Conservation (phyloP, 2,797 vertebrate species). For the Anabas testudineus region DNA sequence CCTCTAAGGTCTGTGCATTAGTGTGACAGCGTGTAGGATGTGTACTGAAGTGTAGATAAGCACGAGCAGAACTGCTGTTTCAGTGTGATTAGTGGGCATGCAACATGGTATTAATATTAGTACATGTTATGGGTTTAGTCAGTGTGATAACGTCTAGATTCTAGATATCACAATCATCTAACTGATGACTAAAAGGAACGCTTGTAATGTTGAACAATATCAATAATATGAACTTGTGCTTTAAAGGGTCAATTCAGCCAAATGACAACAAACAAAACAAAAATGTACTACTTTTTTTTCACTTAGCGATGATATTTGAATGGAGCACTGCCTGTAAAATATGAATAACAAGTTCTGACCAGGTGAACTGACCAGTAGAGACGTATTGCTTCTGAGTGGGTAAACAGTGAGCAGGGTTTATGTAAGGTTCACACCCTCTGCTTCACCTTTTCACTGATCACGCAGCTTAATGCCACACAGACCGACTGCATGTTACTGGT, state of each 20-base stretch:
- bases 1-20: conserved; percentile 2
- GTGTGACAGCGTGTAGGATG: conserved; percentile 1
- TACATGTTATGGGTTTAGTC: not conserved
- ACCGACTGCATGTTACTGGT: conserved; percentile 31
- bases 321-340: too few relatives aligned
- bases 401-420: not conserved
- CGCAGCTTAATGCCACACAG: conserved; percentile 43
- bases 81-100: conserved; percentile 1
- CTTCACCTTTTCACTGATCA: conserved; percentile 36
- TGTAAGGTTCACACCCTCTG: conserved; percentile 15
- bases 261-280: too few relatives aligned
- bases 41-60: conserved; percentile 27
- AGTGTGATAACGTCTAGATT: not conserved
- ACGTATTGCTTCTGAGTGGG: not conserved
- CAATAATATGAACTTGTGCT: too few relatives aligned
- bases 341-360: too few relatives aligned
- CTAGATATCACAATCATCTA: too few relatives aligned
- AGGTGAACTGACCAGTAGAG: not conserved
- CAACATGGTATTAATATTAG: conserved; percentile 18
- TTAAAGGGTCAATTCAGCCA: too few relatives aligned
- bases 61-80: not conserved
- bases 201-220: too few relatives aligned
- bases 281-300: too few relatives aligned
- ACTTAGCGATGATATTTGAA: too few relatives aligned
- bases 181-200: too few relatives aligned